phyloP scores from a whole-genome alignment of 2,797 vertebrate species.

The Sphenodon punctatus region DNA sequence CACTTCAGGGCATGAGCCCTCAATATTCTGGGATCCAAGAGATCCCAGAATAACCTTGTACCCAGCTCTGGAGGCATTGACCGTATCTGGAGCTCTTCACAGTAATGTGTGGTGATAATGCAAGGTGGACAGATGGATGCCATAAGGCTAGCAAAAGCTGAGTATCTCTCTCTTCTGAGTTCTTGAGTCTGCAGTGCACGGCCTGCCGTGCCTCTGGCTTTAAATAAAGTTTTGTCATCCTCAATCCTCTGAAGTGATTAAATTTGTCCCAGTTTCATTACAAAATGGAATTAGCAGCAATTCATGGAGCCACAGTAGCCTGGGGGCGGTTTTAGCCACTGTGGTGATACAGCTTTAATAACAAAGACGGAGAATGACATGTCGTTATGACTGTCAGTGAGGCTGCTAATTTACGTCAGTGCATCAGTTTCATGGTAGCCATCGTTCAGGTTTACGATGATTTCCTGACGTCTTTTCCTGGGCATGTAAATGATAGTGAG shows the following conservation, averaged over 20 bases:
- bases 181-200: not conserved
- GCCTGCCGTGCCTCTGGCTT: conserved; percentile 34
- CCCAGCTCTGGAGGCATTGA: not conserved
- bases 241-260: conserved; percentile 62
- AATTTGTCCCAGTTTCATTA: conserved; percentile 64
- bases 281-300: conserved; percentile 67
- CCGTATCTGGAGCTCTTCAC: not conserved
- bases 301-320: conserved; percentile 32
- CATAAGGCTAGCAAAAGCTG: not conserved
- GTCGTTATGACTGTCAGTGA: conserved; percentile 42
- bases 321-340: conserved; percentile 18
- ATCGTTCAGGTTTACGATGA: conserved; percentile 14
- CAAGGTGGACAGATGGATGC: not conserved
- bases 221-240: conserved; percentile 60
- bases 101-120: too few species aligned
- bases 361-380: conserved; percentile 28
- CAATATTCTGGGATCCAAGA: not conserved
- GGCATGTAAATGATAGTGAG: not conserved
- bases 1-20: not conserved
- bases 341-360: conserved; percentile 11
- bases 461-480: not conserved
- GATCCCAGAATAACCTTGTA: conserved; percentile 21
- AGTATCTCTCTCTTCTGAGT: conserved; percentile 3
- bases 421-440: not conserved
- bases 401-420: conserved; percentile 48